A percentile compares a stretch with the other conserved stretches of the same genome.
These are phyloP conservation scores for Stenodema calcarata DNA, from an alignment of 2,888 invertebrate genomes.

Conservation along the genomic window DNA sequence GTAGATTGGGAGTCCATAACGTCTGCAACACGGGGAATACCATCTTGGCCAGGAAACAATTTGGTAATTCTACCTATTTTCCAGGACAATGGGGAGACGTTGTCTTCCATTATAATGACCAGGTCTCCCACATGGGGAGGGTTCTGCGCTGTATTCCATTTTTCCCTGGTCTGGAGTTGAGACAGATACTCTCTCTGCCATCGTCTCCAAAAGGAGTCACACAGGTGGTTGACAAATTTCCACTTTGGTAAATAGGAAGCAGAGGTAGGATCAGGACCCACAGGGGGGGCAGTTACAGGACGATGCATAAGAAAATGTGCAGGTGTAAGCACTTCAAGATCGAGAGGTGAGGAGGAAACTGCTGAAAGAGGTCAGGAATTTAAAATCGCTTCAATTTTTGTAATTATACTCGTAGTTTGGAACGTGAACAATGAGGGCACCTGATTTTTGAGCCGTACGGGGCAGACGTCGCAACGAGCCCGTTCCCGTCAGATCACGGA, in stretches of 20 bases:
- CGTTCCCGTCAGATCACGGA: too few relatives aligned
- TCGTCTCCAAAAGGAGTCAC: not conserved
- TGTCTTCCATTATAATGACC: not conserved
- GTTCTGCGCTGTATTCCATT: not conserved
- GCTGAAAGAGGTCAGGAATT: conserved; percentile 16
- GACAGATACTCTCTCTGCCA: not conserved
- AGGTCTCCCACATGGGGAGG: not conserved
- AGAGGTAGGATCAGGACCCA: not conserved
- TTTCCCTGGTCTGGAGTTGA: not conserved
- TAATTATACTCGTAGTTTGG: not conserved
- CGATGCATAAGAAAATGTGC: conserved; percentile 21
- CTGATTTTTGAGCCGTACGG: not conserved
- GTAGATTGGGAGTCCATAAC: not conserved
- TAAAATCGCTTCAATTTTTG: not conserved
- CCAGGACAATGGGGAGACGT: not conserved
- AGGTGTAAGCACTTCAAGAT: conserved; percentile 7
- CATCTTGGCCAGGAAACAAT: not conserved
- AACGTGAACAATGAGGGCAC: not conserved
- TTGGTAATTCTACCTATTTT: not conserved
- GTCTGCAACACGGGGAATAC: not conserved
- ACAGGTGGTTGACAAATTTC: not conserved
- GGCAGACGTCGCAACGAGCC: too few relatives aligned
- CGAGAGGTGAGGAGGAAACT: not conserved
- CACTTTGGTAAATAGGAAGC: not conserved
- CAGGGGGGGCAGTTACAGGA: not conserved